Evolutionary conservation across 2,797 vertebrate genomes (phyloP).

Genomic region (Takifugu ocellatus): DNA sequence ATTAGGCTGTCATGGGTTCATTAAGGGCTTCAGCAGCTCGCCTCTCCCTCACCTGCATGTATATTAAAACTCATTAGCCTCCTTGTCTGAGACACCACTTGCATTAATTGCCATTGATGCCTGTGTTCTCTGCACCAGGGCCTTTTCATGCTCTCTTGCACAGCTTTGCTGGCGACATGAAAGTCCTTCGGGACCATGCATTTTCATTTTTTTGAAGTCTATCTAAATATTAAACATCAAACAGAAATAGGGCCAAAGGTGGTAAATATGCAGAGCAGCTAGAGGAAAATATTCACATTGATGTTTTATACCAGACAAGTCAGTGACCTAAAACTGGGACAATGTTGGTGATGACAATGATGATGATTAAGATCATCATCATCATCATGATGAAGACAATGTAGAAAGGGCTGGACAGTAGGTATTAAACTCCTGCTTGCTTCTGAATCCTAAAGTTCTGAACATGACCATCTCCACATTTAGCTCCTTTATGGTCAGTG

Average conservation of each 20-base stretch:
- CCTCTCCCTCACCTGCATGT: slow-evolving; percentile 98
- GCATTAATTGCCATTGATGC: slow-evolving; percentile 95
- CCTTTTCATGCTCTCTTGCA: slow-evolving; percentile 74
- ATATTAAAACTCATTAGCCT: slow-evolving; percentile 99
- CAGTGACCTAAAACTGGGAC: too few species aligned
- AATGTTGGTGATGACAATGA: too few species aligned
- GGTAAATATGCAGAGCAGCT: too few species aligned
- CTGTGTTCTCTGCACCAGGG: slow-evolving; percentile 63
- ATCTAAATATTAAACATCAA: not conserved
- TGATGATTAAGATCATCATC: too few species aligned
- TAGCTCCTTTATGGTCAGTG: too few species aligned
- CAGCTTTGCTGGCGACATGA: slow-evolving; percentile 57
- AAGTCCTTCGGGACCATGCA: slow-evolving; percentile 43
- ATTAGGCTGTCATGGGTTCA: slow-evolving; percentile 99
- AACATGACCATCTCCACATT: too few species aligned
- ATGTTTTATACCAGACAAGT: too few species aligned
- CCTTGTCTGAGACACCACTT: slow-evolving; percentile 97
- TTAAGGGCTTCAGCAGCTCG: slow-evolving; percentile 97
- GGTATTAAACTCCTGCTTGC: too few species aligned
- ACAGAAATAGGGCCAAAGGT: not conserved
- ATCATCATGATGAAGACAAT: too few species aligned
- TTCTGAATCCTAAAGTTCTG: too few species aligned
- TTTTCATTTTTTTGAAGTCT: slow-evolving; percentile 5
- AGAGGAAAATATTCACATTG: too few species aligned
- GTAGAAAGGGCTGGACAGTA: too few species aligned